phyloP scores from a whole-genome alignment of 2,113 vertebrate genomes.

The Xyliphius kryptos region DNA sequence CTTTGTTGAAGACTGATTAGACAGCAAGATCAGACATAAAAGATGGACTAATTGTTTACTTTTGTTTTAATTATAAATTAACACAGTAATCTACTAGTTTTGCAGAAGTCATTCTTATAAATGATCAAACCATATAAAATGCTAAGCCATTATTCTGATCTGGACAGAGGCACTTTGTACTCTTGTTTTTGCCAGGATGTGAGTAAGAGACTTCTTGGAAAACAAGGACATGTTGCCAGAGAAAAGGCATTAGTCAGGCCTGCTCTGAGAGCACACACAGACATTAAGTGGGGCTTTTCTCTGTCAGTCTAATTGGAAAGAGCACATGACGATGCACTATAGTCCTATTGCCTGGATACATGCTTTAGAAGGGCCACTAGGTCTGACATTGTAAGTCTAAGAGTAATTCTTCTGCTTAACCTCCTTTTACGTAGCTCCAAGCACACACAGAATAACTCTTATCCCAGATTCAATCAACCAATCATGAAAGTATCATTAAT shows the following conservation, averaged over 20 bases:
- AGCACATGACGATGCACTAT: conserved; percentile 16
- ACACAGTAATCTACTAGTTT: too few relatives aligned
- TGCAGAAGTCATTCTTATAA: too few relatives aligned
- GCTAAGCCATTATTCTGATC: conserved; percentile 24
- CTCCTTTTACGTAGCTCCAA: conserved; percentile 29
- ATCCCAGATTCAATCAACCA: conserved; percentile 30
- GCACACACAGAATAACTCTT: conserved; percentile 17
- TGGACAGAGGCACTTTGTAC: conserved; percentile 19
- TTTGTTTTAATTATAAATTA: background rate
- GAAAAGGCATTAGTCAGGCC: conserved; percentile 32
- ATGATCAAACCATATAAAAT: background rate
- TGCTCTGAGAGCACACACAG: background rate
- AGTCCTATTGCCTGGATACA: conserved; percentile 13
- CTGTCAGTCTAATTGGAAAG: conserved; percentile 27
- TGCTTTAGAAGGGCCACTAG: conserved; percentile 33
- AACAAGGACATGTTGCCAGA: conserved; percentile 21
- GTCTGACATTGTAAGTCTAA: conserved; percentile 10
- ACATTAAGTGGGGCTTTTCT: conserved; percentile 29
- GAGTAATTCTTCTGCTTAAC: conserved; percentile 38
- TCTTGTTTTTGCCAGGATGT: conserved; percentile 6
- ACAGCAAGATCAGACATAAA: too few relatives aligned
- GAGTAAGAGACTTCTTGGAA: conserved; percentile 26
- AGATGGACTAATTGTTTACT: too few relatives aligned
- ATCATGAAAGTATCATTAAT: conserved; percentile 26
- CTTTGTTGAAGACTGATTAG: background rate